Evolutionary conservation across 92 coral and sea anemone species (phyloP), one percentile per base, ranked within the genome.

Genomic region (Pocillopora meandrina): DNA sequence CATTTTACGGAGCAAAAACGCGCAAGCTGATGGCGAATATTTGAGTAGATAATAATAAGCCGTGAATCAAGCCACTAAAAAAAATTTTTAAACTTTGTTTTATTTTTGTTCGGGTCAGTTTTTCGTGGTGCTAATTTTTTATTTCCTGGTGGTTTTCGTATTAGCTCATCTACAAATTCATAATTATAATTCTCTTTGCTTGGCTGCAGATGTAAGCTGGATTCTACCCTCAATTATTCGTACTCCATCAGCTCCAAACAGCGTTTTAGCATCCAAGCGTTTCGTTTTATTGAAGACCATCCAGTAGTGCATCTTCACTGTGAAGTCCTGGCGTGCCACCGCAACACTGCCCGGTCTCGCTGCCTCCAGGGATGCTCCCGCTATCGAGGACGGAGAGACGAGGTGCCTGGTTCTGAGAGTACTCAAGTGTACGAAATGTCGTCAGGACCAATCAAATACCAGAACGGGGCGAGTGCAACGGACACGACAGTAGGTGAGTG

Each of bases 361-460:
- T 86, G 89, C 74, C 76, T 75, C 36, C 77, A 57, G 85, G 89
- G 89, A 47, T 86, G 89, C 69, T 82, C 81, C 84, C 89, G 86
- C 17, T 47, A 31, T 64, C 85, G 89, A 35, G 74, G 74, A 55
- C 71, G 83, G 3, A 79, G 83, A 33, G 73, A 63, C 61, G 83
- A 79, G 74, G 74, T 36, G 31, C 73, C 73, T 64, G 83, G 74
- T 17, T 79, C 83, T 36, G 72, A 61, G 74, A 65, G 83, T 61
- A 63, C 83, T 55, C 59, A 26, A 2, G 62, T 36, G 13, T 79
- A 79, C 19, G 71, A 64, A 36, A n/a, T 79, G 60, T 79, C 73
- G 23, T 64, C 83, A 8, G 83, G 83, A 17, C 74, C 73, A 79
- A 64, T 79, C 83, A 79, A 64, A 63, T 63, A 62, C 18, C 60